Base-by-base conservation (phyloP, 2,797 vertebrate genomes). In the Melanogrammus aeglefinus region DNA sequence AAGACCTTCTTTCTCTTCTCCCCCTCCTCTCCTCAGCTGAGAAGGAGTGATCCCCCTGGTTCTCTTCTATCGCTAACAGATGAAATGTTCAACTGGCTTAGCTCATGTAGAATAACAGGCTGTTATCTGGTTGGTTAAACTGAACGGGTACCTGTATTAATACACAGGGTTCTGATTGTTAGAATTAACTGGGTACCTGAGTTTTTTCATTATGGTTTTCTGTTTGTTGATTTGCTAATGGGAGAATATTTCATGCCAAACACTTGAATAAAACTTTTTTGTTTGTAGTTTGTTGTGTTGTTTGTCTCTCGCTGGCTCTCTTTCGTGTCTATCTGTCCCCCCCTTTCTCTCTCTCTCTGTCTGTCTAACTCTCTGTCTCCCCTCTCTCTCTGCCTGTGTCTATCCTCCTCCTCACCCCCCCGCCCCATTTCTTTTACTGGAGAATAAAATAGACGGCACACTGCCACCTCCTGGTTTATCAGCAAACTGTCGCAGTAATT, bases 181-280 rank as follows among this genome's bases (percentile, higher is more conserved):
- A n/a, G 7, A 63, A n/a, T 21, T 16, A 24, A 63, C 21, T 69
- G 63, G 24, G n/a, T 27, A 69, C 63, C 8, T 69, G 63, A 69
- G 63, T 69, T 66, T 66, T 4, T 10, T 27, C 63, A 24, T 69
- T 69, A 69, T 27, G 27, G 7, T 24, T 69, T 66, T 69, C 24
- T 69, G 63, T 27, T 12, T 47, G 39, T 74, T 74, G 71, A 38
- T 74, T 51, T 66, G 18, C 39, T 10, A n/a, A 13, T 79, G 63
- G 33, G 76, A 1, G 51, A 77, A 31, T 29, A 76, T 79, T 14
- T 82, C 24, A 27, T 63, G 63, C 9, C 75, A 78, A 77, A 80
- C 31, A 63, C 27, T 66, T 33, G 1, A 81, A 84, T 84, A 83
- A 85, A 85, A 82, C 6, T 21, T 69, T 69, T 69, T 69, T 18